Base-by-base conservation (phyloP, 2,888 invertebrate species). In the Trissolcus japonicus region DNA sequence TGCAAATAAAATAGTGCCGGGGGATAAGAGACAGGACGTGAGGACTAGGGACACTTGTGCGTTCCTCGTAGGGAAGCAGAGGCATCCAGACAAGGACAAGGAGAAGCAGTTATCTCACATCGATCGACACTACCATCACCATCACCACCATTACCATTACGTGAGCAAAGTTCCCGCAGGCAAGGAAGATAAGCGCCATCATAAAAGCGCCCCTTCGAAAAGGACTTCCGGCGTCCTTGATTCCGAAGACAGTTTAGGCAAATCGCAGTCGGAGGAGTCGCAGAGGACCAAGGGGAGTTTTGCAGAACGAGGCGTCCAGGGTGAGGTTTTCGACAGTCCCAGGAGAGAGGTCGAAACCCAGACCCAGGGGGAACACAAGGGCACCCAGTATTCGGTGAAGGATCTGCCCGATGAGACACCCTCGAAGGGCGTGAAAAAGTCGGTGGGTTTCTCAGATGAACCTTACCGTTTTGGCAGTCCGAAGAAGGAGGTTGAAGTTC, bases 291-390 rank as follows among this genome's bases (percentile, higher is more conserved):
- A 61, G 67, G 76, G 50, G 41, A 56, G 54, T 29, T 78, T 69
- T 54, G 55, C 56, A 69, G 75, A 21, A 76, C 77, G 19, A 2
- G 56, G 71, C 1, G 67, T 17, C 0, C 78, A 78, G 29, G 76
- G 74, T 6, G 59, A 63, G 13, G 46, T 62, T 11, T 82, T 79
- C n/a, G 83, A 80, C 9, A 86, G 86, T 40, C 86, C 85, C 0
- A 79, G 79, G n/a, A 82, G 74, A 25, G 87, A 87, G 59, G 87
- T 85, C 2, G 76, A 87, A 40, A 87, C 87, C 1, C 87, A 87
- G 55, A 87, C 87, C 0, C 86, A 86, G 21, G 87, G 85, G 1
- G 87, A 87, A 63, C 83, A 82, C 59, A 87, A 87, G 40, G 82
- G 83, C n/a, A 84, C 86, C 13, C 87, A 87, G 80, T 87, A 86